Base-by-base conservation (phyloP, 2,888 invertebrate species). In the Halocaridina rubra region DNA sequence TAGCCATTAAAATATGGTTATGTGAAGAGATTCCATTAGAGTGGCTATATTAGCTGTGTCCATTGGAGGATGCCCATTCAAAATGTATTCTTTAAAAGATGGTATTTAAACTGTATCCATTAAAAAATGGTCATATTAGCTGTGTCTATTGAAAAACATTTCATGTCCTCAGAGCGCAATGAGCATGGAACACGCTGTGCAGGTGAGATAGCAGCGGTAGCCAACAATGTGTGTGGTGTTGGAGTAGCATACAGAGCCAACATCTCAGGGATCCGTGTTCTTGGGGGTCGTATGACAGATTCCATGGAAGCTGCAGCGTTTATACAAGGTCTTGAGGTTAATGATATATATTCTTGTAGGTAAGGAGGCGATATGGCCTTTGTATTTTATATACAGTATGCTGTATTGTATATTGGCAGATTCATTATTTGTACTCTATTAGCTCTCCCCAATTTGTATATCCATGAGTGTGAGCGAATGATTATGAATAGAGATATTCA, bases 281-380 rank as follows among this genome's bases (percentile, higher is more conserved):
- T 91, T 33, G 91, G 91, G 88, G 91, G 91, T 32, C 90, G 91
- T 13, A 90, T 91, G 90, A 91, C 91, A 3, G 91, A 91, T 89
- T 90, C 90, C 77, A 87, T 91, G 85, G 91, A 91, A 88, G 91
- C 91, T 0, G 88, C 89, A 57, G 91, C 91, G 2, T 91, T 81
- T 22, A 75, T 80, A 8, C 87, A 87, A 33, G 85, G 84, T 2
- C 71, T 87, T 22, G 78, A 78, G 13, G 78, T 77, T 2, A 87
- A 87, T 81, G 84, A 87, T 71, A 69, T 87, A 22, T 87, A 85
- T 57, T 87, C 87, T 46, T 87, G 87, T 71, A 87, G 87, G 87
- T 85, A 19, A 74, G 80, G 22, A 19, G n/a, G n/a, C n/a, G n/a
- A n/a, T n/a, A n/a, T n/a, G n/a, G n/a, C n/a, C n/a, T n/a, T n/a